A percentile compares a stretch with the other conserved stretches of the same genome.
phyloP scores from a whole-genome alignment of 2,797 vertebrate genomes.

The Phrynocephalus guinanensis region DNA sequence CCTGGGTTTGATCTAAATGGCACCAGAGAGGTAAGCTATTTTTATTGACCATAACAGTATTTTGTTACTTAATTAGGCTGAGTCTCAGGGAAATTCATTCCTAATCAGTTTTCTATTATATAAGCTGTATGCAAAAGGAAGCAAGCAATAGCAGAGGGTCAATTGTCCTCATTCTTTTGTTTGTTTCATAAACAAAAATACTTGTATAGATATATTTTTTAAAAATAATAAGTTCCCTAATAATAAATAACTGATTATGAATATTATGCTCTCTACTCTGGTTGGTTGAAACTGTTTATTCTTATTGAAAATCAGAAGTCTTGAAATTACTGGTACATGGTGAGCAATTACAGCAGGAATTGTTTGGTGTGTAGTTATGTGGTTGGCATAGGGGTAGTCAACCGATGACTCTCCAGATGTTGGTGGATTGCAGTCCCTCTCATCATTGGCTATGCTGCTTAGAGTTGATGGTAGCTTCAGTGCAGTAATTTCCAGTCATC shows the following conservation, averaged over 20 bases:
- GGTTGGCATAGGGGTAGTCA: no score
- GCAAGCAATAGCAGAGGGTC: neutral
- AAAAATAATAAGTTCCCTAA: no score
- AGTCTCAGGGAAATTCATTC: neutral
- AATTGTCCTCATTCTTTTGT: neutral
- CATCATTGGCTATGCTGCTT: no score
- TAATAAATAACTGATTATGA: no score
- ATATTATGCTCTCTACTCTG: neutral
- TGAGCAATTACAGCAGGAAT: no score
- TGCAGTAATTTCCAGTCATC: no score
- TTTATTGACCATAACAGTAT: neutral
- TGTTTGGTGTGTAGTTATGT: no score
- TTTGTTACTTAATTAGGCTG: neutral
- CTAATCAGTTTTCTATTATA: neutral
- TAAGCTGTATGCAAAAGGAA: neutral
- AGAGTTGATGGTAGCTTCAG: no score
- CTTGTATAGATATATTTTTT: no score
- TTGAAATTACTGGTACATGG: neutral
- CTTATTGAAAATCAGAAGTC: neutral
- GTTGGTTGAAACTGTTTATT: neutral
- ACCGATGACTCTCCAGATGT: no score
- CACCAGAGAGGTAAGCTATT: neutral
- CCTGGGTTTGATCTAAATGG: neutral
- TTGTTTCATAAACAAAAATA: neutral
- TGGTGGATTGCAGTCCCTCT: no score